phyloP scores from a whole-genome alignment of 2,888 invertebrate species.

The Yponomeuta cagnagella region DNA sequence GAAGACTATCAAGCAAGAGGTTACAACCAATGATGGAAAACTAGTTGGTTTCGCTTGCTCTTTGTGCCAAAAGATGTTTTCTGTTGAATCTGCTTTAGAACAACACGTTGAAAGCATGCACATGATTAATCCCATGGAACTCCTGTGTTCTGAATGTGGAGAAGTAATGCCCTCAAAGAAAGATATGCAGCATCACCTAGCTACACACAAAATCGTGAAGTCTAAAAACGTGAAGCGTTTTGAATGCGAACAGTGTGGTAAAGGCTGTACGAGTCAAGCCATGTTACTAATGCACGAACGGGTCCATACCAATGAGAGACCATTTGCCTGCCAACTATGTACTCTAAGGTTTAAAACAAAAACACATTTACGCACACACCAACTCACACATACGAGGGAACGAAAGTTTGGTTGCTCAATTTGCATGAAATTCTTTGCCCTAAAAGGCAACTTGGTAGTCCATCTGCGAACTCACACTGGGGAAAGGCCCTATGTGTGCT shows the following conservation, averaged over 20 bases:
- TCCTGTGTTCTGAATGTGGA: slow-evolving; percentile 56
- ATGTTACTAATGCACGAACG: slow-evolving; percentile 71
- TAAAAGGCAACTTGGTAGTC: slow-evolving; percentile 69
- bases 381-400: slow-evolving; percentile 67
- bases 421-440: slow-evolving; percentile 71
- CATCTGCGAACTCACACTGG: slow-evolving; percentile 71
- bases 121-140: slow-evolving; percentile 47
- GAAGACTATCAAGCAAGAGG: slow-evolving; percentile 60
- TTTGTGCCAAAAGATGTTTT: slow-evolving; percentile 67
- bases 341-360: slow-evolving; percentile 66
- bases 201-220: slow-evolving; percentile 43
- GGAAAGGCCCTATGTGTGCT: slow-evolving; percentile 65
- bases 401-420: slow-evolving; percentile 72
- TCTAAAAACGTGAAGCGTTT: slow-evolving; percentile 36
- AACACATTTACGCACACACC: slow-evolving; percentile 67
- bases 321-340: slow-evolving; percentile 63
- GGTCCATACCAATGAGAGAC: slow-evolving; percentile 68
- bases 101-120: slow-evolving; percentile 61
- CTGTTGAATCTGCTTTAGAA: slow-evolving; percentile 58
- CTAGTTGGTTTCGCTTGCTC: slow-evolving; percentile 63
- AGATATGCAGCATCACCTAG: slow-evolving; percentile 49
- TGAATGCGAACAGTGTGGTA: slow-evolving; percentile 60
- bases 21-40: slow-evolving; percentile 57
- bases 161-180: slow-evolving; percentile 50
- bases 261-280: slow-evolving; percentile 65